Evolutionary conservation across 2,113 vertebrate genomes (phyloP), one percentile per base, ranked within the genome.

Genomic region (Pipa parva): DNA sequence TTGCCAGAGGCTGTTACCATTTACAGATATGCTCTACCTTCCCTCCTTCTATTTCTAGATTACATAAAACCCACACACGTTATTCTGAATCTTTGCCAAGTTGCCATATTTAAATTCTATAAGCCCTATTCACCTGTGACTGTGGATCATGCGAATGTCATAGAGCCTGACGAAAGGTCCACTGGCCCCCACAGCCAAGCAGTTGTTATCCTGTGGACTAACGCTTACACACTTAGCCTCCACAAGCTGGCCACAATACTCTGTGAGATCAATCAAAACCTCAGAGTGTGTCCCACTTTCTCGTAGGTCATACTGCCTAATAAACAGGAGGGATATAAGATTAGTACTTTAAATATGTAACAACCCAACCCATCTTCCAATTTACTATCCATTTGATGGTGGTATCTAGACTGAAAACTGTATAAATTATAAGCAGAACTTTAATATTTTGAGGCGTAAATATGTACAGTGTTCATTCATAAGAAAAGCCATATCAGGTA

Each of bases 71-170:
- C 31, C 31, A 33, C 31, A 33, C 31, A 33, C 31, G 6, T 6
- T 12, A 12, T 7, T 12, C 31, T 12, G 48, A 1, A 29, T 0
- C 0, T 13, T n/a, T n/a, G n/a, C n/a, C n/a, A n/a, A n/a, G n/a
- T n/a, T n/a, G n/a, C n/a, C n/a, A n/a, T n/a, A n/a, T n/a, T n/a
- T n/a, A n/a, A n/a, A n/a, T n/a, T n/a, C n/a, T n/a, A n/a, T n/a
- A n/a, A n/a, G n/a, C n/a, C n/a, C n/a, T 31, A 36, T 3, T 73
- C 31, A 94, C 97, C 96, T 94, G 86, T 97, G 92, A 79, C 97
- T 97, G 78, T 98, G 93, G 83, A 99, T 99, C 97, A 98, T 99
- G 67, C 97, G 90, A 49, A 99, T 95, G 81, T 99, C 97, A 2
- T 99, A 99, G 48, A 99, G 94, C 15, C 97, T 90, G 55, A 99